A percentile compares a stretch with the other conserved stretches of the same genome.
phyloP scores from a whole-genome alignment of 2,888 invertebrate genomes.

The Gortyna flavago region DNA sequence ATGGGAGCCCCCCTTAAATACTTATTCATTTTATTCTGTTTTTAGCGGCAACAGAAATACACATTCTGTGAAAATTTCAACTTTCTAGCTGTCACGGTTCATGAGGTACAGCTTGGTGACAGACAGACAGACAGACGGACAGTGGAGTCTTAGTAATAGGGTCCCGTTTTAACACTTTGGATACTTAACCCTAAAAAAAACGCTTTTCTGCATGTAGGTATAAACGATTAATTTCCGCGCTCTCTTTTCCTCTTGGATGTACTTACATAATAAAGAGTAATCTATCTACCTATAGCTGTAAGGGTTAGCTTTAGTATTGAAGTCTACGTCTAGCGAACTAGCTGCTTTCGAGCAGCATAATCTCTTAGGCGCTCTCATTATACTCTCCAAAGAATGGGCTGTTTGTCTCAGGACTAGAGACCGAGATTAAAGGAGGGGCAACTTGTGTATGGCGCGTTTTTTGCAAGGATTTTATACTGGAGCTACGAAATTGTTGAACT shows the following conservation, averaged over 20 bases:
- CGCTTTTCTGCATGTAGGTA: background rate
- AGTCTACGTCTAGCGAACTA: conserved; percentile 29
- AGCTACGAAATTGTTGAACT: conserved; percentile 15
- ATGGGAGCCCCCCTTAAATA: no score
- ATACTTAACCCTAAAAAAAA: no score
- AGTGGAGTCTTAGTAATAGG: no score
- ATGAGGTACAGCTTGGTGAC: no score
- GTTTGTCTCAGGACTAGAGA: conserved; percentile 50
- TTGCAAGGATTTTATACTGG: conserved; percentile 26
- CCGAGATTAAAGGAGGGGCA: conserved; percentile 34
- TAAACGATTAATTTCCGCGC: background rate
- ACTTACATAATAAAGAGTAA: no score
- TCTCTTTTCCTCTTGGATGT: background rate
- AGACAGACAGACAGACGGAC: no score
- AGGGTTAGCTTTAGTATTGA: conserved; percentile 33
- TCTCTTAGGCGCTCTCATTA: conserved; percentile 57
- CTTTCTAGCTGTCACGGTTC: no score
- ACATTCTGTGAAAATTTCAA: no score
- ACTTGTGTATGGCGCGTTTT: conserved; percentile 31
- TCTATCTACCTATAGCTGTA: background rate
- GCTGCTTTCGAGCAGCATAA: conserved; percentile 25
- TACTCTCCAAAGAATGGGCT: conserved; percentile 50
- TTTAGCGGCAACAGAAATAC: no score
- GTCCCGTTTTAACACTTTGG: no score
- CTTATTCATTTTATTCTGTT: no score